Conservation (phyloP, 2,113 vertebrate genomes). For the Cochlearius cochlearius region DNA sequence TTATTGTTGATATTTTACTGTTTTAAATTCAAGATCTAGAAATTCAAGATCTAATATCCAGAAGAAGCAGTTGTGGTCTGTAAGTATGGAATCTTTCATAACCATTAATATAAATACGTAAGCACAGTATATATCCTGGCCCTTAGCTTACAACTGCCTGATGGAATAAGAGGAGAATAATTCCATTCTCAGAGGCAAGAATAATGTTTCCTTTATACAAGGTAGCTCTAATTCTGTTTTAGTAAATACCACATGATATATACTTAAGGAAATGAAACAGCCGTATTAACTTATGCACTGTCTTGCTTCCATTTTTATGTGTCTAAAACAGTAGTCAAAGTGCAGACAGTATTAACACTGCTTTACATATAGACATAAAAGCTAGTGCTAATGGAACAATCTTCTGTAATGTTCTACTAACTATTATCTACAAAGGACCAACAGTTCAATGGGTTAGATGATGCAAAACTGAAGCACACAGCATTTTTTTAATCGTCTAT, state of each 20-base stretch:
- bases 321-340: background rate
- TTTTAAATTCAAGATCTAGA: background rate
- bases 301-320: constrained; percentile 12
- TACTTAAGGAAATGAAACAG: constrained; percentile 23
- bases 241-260: background rate
- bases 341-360: constrained; percentile 27
- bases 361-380: constrained; percentile 49
- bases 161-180: background rate
- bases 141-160: background rate
- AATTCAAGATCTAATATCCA: background rate
- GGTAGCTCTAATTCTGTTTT: background rate
- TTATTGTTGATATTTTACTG: background rate
- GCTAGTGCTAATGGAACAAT: constrained; percentile 19
- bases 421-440: constrained; percentile 41
- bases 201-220: constrained; percentile 10
- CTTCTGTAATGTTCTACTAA: background rate
- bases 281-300: constrained; percentile 21
- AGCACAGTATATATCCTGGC: background rate
- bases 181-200: constrained; percentile 6
- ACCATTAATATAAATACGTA: background rate
- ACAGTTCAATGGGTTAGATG: constrained; percentile 49
- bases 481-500: constrained; percentile 52
- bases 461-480: constrained; percentile 58
- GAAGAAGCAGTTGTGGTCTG: background rate
- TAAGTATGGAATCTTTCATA: background rate